Evolutionary conservation across 2,113 vertebrate species (phyloP), one percentile per base, ranked within the genome.

Genomic region (Platanista minor): DNA sequence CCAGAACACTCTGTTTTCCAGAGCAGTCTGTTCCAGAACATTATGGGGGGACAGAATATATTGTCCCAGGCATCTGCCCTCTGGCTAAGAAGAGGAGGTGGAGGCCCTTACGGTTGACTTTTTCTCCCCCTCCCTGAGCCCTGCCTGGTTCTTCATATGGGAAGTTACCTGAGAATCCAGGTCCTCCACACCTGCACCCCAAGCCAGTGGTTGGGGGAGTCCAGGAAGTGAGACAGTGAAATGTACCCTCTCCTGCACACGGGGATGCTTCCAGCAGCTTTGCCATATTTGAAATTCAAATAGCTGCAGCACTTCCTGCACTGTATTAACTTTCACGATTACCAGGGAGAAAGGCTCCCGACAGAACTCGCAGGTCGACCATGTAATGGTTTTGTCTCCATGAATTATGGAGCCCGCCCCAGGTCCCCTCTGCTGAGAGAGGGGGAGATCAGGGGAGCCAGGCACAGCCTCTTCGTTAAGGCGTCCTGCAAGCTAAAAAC

Each of bases 221-320:
- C 21, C 27, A 8, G 0, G 1, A 20, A 5, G 21, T 11, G n/a
- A 82, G 59, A 39, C 57, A 69, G 21, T 9, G 59, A 85, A 59
- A 10, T 6, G 5, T 0, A 10, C 33, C 66, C 75, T 31, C 2
- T 0, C 3, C 62, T 41, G 46, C 31, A 64, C 46, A 23, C 2
- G 1, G 11, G 41, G 31, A 15, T 57, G n/a, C 14, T 62, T 66
- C n/a, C 5, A 91, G 89, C 49, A 86, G 71, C 31, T 77, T 15
- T 49, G 94, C 49, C 25, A 15, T 13, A 69, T 92, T 90, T 97
- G 94, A 86, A 90, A 89, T 91, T 88, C 92, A 95, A 92, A 95
- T 72, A 43, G 71, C 62, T 61, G 57, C 59, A 57, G 87, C 0
- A 0, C 75, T 89, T 86, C 81, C 43, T 81, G 29, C 15, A 10